Evolutionary conservation across 2,113 vertebrate genomes (phyloP), one percentile per base, ranked within the genome.

Genomic region (Solea solea): DNA sequence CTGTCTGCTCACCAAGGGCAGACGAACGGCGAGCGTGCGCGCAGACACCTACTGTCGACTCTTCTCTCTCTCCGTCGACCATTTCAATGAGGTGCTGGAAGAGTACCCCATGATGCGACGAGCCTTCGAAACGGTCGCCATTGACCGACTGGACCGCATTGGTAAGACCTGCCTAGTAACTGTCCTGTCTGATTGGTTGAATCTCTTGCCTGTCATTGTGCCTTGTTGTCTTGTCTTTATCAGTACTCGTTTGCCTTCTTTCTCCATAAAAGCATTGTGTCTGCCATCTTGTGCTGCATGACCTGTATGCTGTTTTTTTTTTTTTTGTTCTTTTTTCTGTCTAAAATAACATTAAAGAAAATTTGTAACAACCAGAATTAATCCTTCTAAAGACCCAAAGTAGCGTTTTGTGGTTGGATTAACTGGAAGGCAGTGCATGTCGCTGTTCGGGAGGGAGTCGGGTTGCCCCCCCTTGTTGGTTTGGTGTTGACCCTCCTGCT

Each of bases 81-180:
- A 99, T 86, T 99, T 99, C 92, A 99, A 99, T 0, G 97, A 99
- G 90, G 98, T 99, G 60, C 90, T 99, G 68, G 98, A 99, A 69
- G 97, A 99, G 82, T 99, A 99, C 72, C 98, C 98, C 12, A 99
- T 99, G 97, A 99, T 99, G 98, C 95, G 98, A 51, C 94, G 98
- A 25, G 98, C 98, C 69, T 99, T 99, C 15, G 98, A 99, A 91
- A 99, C 96, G 0, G 98, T 99, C n/a, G 98, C 98, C 84, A 99
- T 99, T 52, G 98, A 99, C 85, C 95, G 98, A 57, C 90, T 99
- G 71, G 97, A 99, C 91, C 96, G 97, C 81, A 99, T 98, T 66
- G 96, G 96, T 98, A 95, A 94, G 93, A 66, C 54, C 64, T 9
- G 16, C 27, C 46, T 15, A 42, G 39, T 65, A 9, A 21, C 10